Base-by-base conservation (phyloP, 2,113 vertebrate species). In the Kobus ellipsiprymnus region DNA sequence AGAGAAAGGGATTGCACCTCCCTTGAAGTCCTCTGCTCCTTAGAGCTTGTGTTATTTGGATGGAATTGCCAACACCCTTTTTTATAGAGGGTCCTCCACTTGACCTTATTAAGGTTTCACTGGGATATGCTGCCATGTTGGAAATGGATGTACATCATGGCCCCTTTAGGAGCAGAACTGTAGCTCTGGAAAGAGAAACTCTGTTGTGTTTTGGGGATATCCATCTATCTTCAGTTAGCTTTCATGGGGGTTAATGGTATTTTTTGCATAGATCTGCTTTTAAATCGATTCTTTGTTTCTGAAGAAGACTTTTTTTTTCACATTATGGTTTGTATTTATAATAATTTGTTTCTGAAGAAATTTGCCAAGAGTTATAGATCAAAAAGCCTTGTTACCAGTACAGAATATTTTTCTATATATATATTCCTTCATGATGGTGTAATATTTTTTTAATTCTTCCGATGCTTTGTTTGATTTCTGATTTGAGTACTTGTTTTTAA, bases 51-150 rank as follows among this genome's bases (percentile, higher is more conserved):
- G 95, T 95, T 94, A 96, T 95, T 97, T 92, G 98, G 98, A 98
- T 98, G 98, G 98, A 92, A 96, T 98, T 99, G 98, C 98, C 96
- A 59, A 98, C 98, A 97, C 98, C 98, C 98, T 98, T 98, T 97
- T 98, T 98, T 98, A 94, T 90, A 98, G 98, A 99, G 98, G 98
- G 98, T 98, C 97, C 92, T 98, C 98, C 98, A 98, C 97, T 98
- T 98, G 98, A 99, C 98, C 99, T 99, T 98, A 98, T 98, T 99
- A 99, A 99, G 98, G 99, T 99, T 99, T 98, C 98, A 98, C 96
- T 0, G 62, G 98, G 98, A 98, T 98, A 95, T 98, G 96, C 97
- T 98, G 98, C 87, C 84, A 92, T 98, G 98, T 98, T 98, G 98
- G 97, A 98, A 82, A 94, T 92, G 97, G 98, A 96, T 59, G 33